Percentiles rank a stretch among this genome's conserved stretches.
phyloP scores from a whole-genome alignment of 2,797 vertebrate species.

The Sebastes paucispinis region DNA sequence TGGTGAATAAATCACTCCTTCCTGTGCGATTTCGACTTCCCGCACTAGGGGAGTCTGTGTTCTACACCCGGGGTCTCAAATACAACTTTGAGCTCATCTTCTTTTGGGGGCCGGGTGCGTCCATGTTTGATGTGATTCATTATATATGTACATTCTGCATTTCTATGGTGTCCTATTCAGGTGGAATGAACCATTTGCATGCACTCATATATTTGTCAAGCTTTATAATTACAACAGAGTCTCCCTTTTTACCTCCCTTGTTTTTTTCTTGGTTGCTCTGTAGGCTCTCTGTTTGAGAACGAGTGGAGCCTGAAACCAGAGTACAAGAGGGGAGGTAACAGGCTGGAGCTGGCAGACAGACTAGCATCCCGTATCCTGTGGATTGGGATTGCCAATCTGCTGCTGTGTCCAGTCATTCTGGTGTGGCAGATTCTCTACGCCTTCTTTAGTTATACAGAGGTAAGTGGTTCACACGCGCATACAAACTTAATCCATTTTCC shows the following conservation, averaged over 20 bases:
- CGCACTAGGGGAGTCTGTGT: conserved; percentile 87
- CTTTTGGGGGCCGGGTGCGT: conserved; percentile 93
- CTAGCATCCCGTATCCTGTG: conserved; percentile 95
- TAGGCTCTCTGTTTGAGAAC: conserved; percentile 95
- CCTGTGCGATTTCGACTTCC: conserved; percentile 93
- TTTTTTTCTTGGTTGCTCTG: background rate
- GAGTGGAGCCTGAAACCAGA: conserved; percentile 97
- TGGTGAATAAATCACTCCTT: conserved; percentile 97
- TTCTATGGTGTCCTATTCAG: background rate
- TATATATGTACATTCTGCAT: background rate
- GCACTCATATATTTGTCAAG: background rate
- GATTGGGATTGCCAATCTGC: conserved; percentile 97
- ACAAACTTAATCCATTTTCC: background rate
- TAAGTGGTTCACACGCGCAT: conserved; percentile 9
- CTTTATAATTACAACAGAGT: background rate
- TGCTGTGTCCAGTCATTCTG: conserved; percentile 95
- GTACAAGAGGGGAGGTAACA: conserved; percentile 93
- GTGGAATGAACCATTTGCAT: background rate
- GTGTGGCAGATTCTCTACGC: conserved; percentile 99
- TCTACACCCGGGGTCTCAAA: conserved; percentile 96
- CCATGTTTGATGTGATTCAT: background rate
- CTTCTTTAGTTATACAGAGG: conserved; percentile 98
- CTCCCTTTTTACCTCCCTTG: background rate
- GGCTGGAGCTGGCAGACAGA: conserved; percentile 93
- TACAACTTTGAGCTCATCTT: conserved; percentile 99